Conservation (phyloP, 2,888 invertebrate genomes). For the Dryobota labecula region DNA sequence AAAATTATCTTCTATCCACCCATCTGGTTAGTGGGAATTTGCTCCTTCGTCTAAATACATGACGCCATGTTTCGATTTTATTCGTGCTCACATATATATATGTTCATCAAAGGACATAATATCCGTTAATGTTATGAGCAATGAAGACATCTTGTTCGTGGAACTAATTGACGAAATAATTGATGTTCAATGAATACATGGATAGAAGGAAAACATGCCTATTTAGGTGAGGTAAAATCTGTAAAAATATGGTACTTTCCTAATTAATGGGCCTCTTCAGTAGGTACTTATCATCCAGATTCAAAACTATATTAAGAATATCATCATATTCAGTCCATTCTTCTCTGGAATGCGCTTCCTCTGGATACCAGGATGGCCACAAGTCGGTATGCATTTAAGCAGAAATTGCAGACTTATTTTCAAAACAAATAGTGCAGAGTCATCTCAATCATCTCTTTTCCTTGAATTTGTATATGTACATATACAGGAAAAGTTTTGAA, state of each 20-base stretch:
- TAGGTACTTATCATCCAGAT: not conserved
- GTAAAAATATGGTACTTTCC: too few species aligned
- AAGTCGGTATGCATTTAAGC: too few species aligned
- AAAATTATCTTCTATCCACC: not conserved
- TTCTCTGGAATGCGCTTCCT: too few species aligned
- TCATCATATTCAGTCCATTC: too few species aligned
- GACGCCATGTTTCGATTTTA: not conserved
- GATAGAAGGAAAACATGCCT: not conserved
- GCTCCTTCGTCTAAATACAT: not conserved
- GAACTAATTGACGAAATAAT: constrained; percentile 21
- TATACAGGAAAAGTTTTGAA: too few species aligned
- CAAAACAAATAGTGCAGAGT: too few species aligned
- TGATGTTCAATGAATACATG: constrained; percentile 1
- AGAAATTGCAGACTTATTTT: too few species aligned
- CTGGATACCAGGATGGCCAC: too few species aligned
- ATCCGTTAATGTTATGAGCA: constrained; percentile 1
- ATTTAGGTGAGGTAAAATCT: not conserved
- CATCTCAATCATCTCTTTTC: too few species aligned
- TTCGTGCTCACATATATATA: not conserved
- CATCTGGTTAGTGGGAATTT: not conserved
- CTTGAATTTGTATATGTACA: too few species aligned
- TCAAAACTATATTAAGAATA: not conserved
- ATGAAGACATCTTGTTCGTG: constrained; percentile 2
- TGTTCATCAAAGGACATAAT: constrained; percentile 18
- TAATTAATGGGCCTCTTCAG: not conserved